Conservation (phyloP, 2,797 vertebrate genomes). For the Helostoma temminkii region DNA sequence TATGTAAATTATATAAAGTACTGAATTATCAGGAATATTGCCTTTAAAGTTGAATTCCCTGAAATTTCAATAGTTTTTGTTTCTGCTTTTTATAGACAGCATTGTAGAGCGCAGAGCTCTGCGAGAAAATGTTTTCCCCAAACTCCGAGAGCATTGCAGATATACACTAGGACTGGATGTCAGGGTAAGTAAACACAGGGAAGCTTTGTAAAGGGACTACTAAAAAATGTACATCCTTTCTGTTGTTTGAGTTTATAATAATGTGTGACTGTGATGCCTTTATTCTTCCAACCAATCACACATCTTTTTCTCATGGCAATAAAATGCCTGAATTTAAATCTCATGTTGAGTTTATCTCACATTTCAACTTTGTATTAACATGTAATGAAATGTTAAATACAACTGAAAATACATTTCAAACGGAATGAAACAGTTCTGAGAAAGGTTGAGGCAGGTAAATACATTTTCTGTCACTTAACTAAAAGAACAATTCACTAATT, state of each 20-base stretch:
- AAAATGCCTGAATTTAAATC: neutral
- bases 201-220: neutral
- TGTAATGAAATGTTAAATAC: neutral
- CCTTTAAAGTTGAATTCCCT: too few relatives aligned
- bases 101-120: conserved; percentile 80
- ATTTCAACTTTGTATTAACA: neutral
- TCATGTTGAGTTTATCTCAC: neutral
- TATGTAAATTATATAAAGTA: conserved; percentile 44
- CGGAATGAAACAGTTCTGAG: neutral
- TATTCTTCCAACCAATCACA: neutral
- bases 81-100: conserved; percentile 71
- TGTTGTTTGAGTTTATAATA: neutral
- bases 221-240: neutral
- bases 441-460: neutral
- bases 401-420: neutral
- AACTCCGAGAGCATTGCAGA: conserved; percentile 81
- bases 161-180: conserved; percentile 79
- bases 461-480: neutral
- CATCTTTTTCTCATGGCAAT: neutral
- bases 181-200: conserved; percentile 73
- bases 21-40: neutral
- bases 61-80: conserved; percentile 9
- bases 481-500: neutral
- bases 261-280: neutral
- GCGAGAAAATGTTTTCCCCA: conserved; percentile 80